phyloP scores from a whole-genome alignment of 1,140 invertebrate genomes.

The Euschistus heros region DNA sequence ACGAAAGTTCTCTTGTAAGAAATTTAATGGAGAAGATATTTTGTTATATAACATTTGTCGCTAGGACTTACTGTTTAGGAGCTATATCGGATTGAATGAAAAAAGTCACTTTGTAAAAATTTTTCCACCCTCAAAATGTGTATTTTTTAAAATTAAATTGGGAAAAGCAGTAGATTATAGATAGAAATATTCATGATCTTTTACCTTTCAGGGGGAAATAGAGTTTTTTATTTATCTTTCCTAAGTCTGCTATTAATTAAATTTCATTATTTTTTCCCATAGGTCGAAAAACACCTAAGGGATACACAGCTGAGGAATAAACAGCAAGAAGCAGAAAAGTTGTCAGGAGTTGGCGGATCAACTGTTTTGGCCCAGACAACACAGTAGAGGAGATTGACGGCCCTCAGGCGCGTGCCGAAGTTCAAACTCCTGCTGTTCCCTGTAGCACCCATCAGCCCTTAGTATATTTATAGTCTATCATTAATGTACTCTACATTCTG shows the following conservation, averaged over 20 bases:
- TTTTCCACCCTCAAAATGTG: too few species aligned
- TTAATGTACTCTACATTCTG: not conserved
- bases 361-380: not conserved
- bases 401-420: not conserved
- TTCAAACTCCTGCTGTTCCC: not conserved
- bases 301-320: conserved; percentile 32
- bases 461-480: not conserved
- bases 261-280: conserved; percentile 17
- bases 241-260: not conserved
- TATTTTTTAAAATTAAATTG: too few species aligned
- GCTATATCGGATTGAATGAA: too few species aligned
- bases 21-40: too few species aligned
- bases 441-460: conserved; percentile 10
- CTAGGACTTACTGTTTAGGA: too few species aligned
- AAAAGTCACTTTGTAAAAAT: too few species aligned
- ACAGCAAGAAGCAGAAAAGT: conserved; percentile 5
- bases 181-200: too few species aligned
- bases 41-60: too few species aligned
- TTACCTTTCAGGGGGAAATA: too few species aligned
- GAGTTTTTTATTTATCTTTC: too few species aligned
- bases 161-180: too few species aligned
- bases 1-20: too few species aligned
- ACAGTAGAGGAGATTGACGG: not conserved
- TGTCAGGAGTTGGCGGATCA: conserved; percentile 5
- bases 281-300: conserved; percentile 51